Conservation (phyloP, 1,140 invertebrate genomes). For the Tachypleus tridentatus region DNA sequence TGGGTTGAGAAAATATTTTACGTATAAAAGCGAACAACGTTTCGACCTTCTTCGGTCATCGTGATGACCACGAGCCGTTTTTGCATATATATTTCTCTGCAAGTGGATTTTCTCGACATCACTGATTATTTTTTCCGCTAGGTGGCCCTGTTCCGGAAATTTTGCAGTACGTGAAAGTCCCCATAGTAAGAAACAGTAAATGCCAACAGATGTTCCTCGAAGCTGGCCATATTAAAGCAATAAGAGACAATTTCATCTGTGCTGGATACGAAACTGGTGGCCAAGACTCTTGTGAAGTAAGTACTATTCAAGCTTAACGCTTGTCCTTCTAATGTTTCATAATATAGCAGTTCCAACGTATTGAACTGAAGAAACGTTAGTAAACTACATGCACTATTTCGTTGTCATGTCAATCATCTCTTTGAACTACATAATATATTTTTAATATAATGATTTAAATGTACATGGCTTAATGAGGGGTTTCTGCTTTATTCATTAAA, state of each 20-base stretch:
- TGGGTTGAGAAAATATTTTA: too few species aligned
- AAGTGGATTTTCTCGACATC: too few species aligned
- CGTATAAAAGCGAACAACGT: too few species aligned
- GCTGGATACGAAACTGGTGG: constrained; percentile 84
- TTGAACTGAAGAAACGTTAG: not conserved
- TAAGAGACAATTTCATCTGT: constrained; percentile 77
- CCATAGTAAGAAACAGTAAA: constrained; percentile 76
- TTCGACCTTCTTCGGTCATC: too few species aligned
- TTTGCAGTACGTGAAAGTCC: constrained; percentile 81
- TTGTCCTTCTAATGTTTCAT: constrained; percentile 36
- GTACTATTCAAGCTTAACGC: not conserved
- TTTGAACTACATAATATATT: not conserved
- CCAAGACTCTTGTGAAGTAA: constrained; percentile 79
- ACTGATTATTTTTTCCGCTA: constrained; percentile 25
- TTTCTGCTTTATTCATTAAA: not conserved
- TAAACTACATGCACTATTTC: not conserved
- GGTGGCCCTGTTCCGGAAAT: constrained; percentile 76
- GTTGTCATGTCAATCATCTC: not conserved
- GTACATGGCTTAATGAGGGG: not conserved
- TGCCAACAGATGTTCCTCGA: constrained; percentile 90
- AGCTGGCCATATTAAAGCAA: constrained; percentile 72
- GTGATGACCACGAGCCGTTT: too few species aligned
- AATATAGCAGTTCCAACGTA: not conserved
- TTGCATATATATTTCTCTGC: too few species aligned
- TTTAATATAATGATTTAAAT: not conserved